Conservation (phyloP, 2,797 vertebrate genomes). For the Typhlichthys eigenmanni region DNA sequence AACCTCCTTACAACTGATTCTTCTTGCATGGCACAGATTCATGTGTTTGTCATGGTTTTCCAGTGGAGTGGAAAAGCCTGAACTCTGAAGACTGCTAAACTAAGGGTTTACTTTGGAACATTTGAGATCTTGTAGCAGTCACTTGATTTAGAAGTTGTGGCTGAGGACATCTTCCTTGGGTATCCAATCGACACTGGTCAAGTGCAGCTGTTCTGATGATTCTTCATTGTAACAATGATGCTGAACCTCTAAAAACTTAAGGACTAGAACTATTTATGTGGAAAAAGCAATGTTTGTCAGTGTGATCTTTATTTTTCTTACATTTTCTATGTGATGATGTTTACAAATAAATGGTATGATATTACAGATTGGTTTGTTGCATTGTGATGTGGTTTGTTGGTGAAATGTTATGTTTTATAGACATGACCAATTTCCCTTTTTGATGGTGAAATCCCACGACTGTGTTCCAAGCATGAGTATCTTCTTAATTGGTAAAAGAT, state of each 20-base stretch:
- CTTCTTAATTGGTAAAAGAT: no score
- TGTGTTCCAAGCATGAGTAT: no score
- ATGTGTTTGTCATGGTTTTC: conserved; percentile 30
- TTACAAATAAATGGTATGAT: conserved; percentile 66
- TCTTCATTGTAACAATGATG: conserved; percentile 45
- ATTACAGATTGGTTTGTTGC: conserved; percentile 5
- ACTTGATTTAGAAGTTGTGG: conserved; percentile 11
- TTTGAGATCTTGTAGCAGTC: conserved; percentile 32
- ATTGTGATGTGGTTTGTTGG: neutral
- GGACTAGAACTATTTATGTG: conserved; percentile 52
- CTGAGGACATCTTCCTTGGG: conserved; percentile 1
- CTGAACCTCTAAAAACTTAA: conserved; percentile 28
- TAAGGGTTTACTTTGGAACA: conserved; percentile 26
- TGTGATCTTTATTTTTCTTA: conserved; percentile 42
- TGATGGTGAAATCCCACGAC: no score
- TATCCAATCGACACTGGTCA: conserved; percentile 23
- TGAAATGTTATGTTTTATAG: neutral
- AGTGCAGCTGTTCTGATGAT: conserved; percentile 15
- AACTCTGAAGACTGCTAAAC: conserved; percentile 4
- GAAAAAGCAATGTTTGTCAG: conserved; percentile 29
- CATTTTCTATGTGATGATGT: conserved; percentile 55
- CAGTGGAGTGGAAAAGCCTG: neutral
- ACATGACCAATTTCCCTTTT: no score
- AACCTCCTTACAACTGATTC: conserved; percentile 9
- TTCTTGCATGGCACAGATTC: conserved; percentile 14